Base-by-base conservation (phyloP, 1,140 invertebrate species). In the Patella vulgata region DNA sequence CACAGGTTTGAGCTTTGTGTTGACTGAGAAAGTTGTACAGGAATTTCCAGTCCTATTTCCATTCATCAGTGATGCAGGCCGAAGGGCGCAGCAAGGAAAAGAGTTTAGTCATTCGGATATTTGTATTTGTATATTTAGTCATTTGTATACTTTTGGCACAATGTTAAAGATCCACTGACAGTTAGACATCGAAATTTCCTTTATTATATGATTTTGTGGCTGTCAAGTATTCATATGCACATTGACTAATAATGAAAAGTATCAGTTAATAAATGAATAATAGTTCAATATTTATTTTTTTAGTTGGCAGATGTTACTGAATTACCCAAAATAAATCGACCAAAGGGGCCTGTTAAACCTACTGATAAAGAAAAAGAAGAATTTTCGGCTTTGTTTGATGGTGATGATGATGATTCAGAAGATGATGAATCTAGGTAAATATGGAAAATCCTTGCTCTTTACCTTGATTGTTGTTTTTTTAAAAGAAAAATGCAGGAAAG, bases 321-420 rank as follows among this genome's bases (percentile, higher is more conserved):
- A 50, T 44, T 74, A 40, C 75, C 71, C 1, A 42, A 50, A 33
- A 74, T 72, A 11, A 64, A 66, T 17, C 56, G 70, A 17, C 62
- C 52, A 17, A 59, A 56, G 55, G 65, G 48, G 2, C 62, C 55
- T 40, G 42, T 44, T 30, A 77, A 65, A 64, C 72, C 77, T 14
- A 64, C 78, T 28, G 63, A 65, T 40, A 58, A 73, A 47, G 75
- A 79, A 31, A 71, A 73, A 65, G 60, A 74, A 62, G 70, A 80
- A 52, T 81, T 81, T 55, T 69, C 68, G 21, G 75, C 66, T 25
- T 56, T 81, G 40, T 80, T 81, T 71, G 74, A 75, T 23, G 47
- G 46, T 9, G 73, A 78, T 44, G 68, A 66, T 42, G 72, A 74
- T 48, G 77, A 79, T 36, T 60, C 59, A 44, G 74, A 74, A 19